A percentile compares a stretch with the other conserved stretches of the same genome.
Conservation (phyloP, 2,797 vertebrate genomes). For the Hipposideros larvatus region DNA sequence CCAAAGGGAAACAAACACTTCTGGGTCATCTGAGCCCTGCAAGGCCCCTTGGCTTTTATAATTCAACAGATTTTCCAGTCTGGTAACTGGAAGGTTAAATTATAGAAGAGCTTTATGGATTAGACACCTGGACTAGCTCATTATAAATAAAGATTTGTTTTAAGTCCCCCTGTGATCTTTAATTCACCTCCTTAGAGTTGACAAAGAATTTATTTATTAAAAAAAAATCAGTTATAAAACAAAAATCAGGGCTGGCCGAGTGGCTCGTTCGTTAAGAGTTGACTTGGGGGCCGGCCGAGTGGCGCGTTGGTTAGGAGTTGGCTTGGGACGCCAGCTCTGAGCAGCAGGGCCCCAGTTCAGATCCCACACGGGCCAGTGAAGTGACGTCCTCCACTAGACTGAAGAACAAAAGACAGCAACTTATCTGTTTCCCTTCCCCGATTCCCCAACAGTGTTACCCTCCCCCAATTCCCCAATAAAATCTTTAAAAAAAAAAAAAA, state of each 20-base stretch:
- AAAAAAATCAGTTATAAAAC: not conserved
- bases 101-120: not conserved
- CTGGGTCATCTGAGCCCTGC: not conserved
- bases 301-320: too few species aligned
- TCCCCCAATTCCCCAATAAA: too few species aligned
- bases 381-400: too few species aligned
- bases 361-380: too few species aligned
- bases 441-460: too few species aligned
- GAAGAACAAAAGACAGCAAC: too few species aligned
- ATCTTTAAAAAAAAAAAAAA: too few species aligned
- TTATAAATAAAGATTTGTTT: slow-evolving; percentile 22
- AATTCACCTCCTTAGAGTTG: not conserved
- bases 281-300: too few species aligned
- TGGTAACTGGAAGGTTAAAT: not conserved
- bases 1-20: not conserved
- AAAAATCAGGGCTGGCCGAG: not conserved
- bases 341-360: too few species aligned
- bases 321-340: too few species aligned
- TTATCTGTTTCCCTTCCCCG: too few species aligned
- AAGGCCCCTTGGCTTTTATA: not conserved
- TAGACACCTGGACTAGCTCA: not conserved
- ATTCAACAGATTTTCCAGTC: not conserved
- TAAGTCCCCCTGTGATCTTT: not conserved
- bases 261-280: too few species aligned
- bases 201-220: not conserved